Evolutionary conservation across 2,797 vertebrate species (phyloP), one percentile per base, ranked within the genome.

Genomic region (Danio albolineatus): DNA sequence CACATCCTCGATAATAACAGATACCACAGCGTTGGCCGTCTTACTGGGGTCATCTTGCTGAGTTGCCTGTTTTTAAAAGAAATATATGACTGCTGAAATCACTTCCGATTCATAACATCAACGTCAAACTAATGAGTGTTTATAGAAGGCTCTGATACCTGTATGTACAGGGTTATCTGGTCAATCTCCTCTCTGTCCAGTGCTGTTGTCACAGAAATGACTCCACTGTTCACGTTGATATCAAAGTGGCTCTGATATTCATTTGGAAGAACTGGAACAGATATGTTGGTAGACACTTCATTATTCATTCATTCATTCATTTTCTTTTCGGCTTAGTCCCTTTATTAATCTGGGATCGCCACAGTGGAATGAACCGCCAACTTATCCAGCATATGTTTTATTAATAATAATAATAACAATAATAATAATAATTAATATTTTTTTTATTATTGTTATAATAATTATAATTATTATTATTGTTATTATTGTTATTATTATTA

Each of bases 161-260:
- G 87, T 83, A 96, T 92, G 82, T 46, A 67, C 72, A 95, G 12
- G 4, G 87, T 62, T 53, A 95, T 78, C 12, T 48, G 64, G 0
- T 82, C 79, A 85, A 93, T 87, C 43, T 83, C 73, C 85, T 96
- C 95, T 84, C 94, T 90, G 89, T 96, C 91, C 21, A 95, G 2
- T 28, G 41, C 0, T 0, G 62, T 81, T 7, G 1, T n/a, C 53
- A 94, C 84, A 70, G 89, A 86, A 75, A 95, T 39, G n/a, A 88
- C 79, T 53, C 95, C 95, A n/a, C 53, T 90, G 48, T 21, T 79
- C 8, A 0, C 0, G 28, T 87, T 0, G 0, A 95, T 92, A 21
- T 5, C 16, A 64, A 95, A 92, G 82, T 2, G 80, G 6, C 5
- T 16, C 2, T 0, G 59, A 17, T 90, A 93, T 41, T 82, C 61